Percentiles rank a stretch among this genome's conserved stretches.
phyloP scores from a whole-genome alignment of 2,888 invertebrate species.

The Drosophila imparisetae region DNA sequence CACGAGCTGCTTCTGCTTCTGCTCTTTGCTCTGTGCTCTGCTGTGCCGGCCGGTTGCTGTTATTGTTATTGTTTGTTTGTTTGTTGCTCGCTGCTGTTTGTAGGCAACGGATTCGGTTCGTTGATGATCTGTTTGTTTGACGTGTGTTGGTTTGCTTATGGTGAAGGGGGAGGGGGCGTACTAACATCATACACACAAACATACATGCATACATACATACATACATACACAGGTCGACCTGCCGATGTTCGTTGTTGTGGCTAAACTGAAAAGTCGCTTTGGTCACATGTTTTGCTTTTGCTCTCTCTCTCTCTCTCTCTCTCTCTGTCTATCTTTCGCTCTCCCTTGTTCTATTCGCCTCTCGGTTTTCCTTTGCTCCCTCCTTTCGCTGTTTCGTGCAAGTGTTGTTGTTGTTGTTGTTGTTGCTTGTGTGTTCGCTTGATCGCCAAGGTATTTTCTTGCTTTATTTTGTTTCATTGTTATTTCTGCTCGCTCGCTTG shows the following conservation, averaged over 20 bases:
- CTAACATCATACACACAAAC: conserved; percentile 56
- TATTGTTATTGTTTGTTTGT: conserved; percentile 34
- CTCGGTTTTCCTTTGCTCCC: conserved; percentile 9
- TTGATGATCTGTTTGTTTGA: conserved; percentile 46
- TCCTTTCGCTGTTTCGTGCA: conserved; percentile 26
- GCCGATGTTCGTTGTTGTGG: conserved; percentile 27
- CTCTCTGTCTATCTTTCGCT: not conserved
- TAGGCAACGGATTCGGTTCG: conserved; percentile 56
- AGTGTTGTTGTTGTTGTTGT: not conserved
- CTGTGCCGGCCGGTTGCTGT: conserved; percentile 72
- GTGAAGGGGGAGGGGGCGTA: conserved; percentile 29
- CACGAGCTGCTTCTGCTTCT: not conserved
- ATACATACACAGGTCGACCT: conserved; percentile 54
- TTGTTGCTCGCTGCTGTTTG: conserved; percentile 31
- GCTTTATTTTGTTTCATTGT: conserved; percentile 36
- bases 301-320: conserved; percentile 12
- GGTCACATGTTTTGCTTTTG: conserved; percentile 37
- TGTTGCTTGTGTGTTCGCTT: conserved; percentile 20
- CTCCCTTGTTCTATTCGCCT: not conserved
- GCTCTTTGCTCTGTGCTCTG: not conserved
- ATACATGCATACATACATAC: conserved; percentile 22
- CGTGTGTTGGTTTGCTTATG: not conserved
- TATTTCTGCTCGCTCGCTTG: conserved; percentile 32
- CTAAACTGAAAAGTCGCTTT: conserved; percentile 17
- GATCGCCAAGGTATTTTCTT: conserved; percentile 59